Base-by-base conservation (phyloP, 2,888 invertebrate genomes). In the Bhutanitis thaidina region DNA sequence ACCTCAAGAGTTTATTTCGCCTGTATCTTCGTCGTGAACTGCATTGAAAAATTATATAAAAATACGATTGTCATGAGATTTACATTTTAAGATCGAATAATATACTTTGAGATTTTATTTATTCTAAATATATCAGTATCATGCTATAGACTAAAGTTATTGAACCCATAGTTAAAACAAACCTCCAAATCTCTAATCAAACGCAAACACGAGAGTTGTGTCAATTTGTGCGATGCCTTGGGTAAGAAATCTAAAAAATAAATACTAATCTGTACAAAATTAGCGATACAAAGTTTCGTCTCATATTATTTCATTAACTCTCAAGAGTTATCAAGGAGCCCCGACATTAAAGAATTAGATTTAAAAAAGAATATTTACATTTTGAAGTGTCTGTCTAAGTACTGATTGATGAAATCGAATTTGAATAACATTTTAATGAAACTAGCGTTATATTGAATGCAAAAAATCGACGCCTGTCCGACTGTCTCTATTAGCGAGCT, bases 301-400 rank as follows among this genome's bases (percentile, higher is more conserved):
- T 44, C 27, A 45, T 50, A 34, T 40, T 44, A 34, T 44, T 38
- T 44, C 32, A 38, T 43, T 44, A 50, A 38, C 32, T 12, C 16
- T 44, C 16, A 20, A 44, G 34, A 35, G 12, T 32, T 13, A 25
- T 43, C 15, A 38, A 25, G 38, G 35, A 27, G 14, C 12, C 13
- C 12, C 34, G 12, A 3, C 10, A 50, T 44, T 39, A 39, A 50
- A 49, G 20, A 39, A 30, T 39, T 39, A 12, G 29, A 50, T 32
- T 40, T 16, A 16, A 40, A 44, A 40, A 41, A 20, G 35, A 41
- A 45, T 36, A 51, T 51, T 51, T 40, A 41, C 29, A 51, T 45
- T 41, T 35, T 35, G 35, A 36, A 51, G 51, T 34, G 45, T 35
- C 43, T 16, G 45, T 40, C 51, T 36, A 32, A 49, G 36, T 4